phyloP scores from a whole-genome alignment of 1,140 invertebrate genomes.

The Augochlora pura region DNA sequence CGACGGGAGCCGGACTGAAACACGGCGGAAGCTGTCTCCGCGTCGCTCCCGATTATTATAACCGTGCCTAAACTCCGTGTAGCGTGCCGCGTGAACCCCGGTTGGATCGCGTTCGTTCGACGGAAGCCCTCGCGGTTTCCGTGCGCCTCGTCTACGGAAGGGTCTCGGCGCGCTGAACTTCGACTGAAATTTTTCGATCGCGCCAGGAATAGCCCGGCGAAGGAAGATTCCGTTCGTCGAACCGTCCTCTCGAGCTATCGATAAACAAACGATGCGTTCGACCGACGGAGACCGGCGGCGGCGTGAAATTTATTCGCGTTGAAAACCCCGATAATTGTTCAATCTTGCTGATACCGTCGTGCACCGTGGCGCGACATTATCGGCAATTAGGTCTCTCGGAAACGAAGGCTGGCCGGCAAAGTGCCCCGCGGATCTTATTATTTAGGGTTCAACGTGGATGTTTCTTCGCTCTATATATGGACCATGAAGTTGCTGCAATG shows the following conservation, averaged over 20 bases:
- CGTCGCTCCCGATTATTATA: no score
- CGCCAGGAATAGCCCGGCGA: conserved; percentile 23
- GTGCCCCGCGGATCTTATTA: no score
- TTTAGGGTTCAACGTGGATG: no score
- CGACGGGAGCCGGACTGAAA: no score
- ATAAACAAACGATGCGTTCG: conserved; percentile 50
- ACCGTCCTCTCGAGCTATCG: conserved; percentile 59
- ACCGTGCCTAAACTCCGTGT: no score
- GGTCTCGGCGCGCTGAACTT: neutral
- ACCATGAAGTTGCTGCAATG: no score
- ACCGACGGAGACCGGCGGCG: conserved; percentile 65
- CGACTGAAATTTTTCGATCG: conserved; percentile 6
- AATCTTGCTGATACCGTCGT: conserved; percentile 69
- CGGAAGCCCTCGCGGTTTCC: no score
- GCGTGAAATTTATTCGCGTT: conserved; percentile 69
- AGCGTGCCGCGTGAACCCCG: no score
- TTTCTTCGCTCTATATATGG: no score
- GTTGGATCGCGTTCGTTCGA: no score
- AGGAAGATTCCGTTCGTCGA: conserved; percentile 57
- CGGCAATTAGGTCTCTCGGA: conserved; percentile 19
- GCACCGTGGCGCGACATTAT: conserved; percentile 53
- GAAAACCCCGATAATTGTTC: conserved; percentile 77
- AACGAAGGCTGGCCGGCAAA: no score
- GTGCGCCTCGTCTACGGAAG: neutral
- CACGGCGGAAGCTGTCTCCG: no score